phyloP scores from a whole-genome alignment of 2,113 vertebrate species.

The Nesoenas mayeri region DNA sequence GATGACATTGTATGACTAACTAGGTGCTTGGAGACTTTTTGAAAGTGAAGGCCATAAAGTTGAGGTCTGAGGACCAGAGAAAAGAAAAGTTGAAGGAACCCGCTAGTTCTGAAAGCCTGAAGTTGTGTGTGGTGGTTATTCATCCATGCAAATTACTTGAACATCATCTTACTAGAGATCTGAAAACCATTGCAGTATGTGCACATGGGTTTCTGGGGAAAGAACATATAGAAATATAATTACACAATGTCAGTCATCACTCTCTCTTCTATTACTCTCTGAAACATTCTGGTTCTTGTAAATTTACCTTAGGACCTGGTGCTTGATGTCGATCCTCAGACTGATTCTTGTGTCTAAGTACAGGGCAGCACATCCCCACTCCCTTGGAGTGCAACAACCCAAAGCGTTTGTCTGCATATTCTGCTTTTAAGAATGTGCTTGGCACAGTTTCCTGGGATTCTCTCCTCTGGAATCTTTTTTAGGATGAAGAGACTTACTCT shows the following conservation, averaged over 20 bases:
- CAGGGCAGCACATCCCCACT: not conserved
- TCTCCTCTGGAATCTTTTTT: not conserved
- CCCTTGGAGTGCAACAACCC: not conserved
- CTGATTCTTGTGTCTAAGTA: not conserved
- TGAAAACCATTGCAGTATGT: not conserved
- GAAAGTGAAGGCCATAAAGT: not conserved
- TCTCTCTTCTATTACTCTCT: not conserved
- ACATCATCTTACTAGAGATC: not conserved
- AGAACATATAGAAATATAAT: not conserved
- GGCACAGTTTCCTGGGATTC: not conserved
- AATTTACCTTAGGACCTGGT: not conserved
- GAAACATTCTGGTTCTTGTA: not conserved
- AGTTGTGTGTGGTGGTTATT: not conserved
- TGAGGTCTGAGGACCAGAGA: not conserved
- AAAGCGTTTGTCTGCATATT: rapidly evolving
- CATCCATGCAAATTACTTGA: not conserved
- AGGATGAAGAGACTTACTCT: not conserved
- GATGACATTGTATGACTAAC: not conserved
- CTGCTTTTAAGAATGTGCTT: not conserved
- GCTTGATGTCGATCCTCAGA: not conserved
- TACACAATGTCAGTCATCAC: not conserved
- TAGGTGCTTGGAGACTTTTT: not conserved
- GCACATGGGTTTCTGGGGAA: not conserved
- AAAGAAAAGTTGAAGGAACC: not conserved
- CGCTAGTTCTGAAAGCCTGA: not conserved